Conservation (phyloP, 2,113 vertebrate species). For the Myiopsitta monachus region DNA sequence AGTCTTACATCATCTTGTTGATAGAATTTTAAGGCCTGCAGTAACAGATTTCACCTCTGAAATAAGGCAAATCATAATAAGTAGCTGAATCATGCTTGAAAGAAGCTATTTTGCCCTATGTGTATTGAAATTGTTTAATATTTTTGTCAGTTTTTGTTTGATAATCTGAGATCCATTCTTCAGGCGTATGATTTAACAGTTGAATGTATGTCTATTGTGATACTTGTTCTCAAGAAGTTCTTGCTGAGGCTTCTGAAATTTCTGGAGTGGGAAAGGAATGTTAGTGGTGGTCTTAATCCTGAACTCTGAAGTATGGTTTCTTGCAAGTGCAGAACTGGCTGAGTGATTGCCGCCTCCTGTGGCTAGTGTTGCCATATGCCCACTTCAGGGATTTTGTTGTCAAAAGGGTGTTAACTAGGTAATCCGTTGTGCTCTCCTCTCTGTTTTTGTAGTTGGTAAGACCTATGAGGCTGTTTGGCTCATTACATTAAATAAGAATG, state of each 20-base stretch:
- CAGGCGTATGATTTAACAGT: neutral
- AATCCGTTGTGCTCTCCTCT: neutral
- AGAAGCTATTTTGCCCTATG: neutral
- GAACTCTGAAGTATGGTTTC: neutral
- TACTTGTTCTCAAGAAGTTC: neutral
- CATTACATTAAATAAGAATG: neutral
- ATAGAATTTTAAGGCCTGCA: neutral
- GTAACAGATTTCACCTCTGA: neutral
- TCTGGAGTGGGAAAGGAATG: neutral
- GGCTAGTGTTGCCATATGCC: neutral
- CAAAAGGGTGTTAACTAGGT: neutral
- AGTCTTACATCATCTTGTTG: neutral
- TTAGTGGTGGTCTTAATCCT: neutral
- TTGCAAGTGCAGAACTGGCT: neutral
- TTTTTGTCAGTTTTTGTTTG: neutral
- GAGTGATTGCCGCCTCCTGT: neutral
- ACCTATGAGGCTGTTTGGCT: neutral
- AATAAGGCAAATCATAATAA: neutral
- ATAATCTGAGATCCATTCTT: neutral
- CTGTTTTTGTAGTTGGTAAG: neutral
- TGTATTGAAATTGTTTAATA: neutral
- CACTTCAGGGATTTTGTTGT: neutral
- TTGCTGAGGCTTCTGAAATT: neutral
- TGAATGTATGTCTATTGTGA: neutral
- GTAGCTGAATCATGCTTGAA: neutral